Evolutionary conservation across 2,888 invertebrate genomes (phyloP), one percentile per base, ranked within the genome.

Genomic region (Hydrotaea diabolus): DNA sequence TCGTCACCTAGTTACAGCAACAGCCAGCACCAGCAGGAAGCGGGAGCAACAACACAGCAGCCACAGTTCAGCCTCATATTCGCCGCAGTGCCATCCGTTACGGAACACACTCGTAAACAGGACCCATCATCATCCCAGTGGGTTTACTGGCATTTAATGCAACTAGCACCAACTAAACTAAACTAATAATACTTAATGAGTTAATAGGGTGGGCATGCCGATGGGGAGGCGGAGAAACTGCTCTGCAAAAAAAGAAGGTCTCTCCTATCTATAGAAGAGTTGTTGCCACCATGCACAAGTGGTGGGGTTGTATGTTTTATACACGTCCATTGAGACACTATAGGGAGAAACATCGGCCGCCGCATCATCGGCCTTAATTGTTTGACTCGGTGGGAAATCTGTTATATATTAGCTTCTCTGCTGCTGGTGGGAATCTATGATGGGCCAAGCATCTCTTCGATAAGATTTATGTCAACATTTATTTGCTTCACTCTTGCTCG

Each of bases 151-250:
- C 69, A 43, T 55, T 82, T 43, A 80, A 75, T 74, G 46, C 59
- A 62, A 62, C 62, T 36, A 62, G 36, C n/a, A 11, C 17, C 13
- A 62, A 62, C 43, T 69, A 21, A 23, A 69, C 59, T 46, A 75
- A 72, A 82, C 79, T 76, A 76, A 79, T 73, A 83, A 82, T 75
- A 62, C 17, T 62, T 62, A 31, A 76, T 71, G 55, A 82, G 78
- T 79, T 64, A 79, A 80, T 80, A 80, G 19, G 43, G 31, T 26
- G 31, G 31, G 31, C 31, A 31, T 15, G 8, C n/a, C n/a, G n/a
- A n/a, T n/a, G n/a, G n/a, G n/a, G n/a, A n/a, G n/a, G 49, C n/a
- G 13, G 49, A 49, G 49, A n/a, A 4, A n/a, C 15, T 1, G 1
- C 1, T 49, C 49, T 49, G 7, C 15, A 43, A 43, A 43, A 43